Conservation (phyloP, 2,113 vertebrate genomes). For the Vicugna pacos region DNA sequence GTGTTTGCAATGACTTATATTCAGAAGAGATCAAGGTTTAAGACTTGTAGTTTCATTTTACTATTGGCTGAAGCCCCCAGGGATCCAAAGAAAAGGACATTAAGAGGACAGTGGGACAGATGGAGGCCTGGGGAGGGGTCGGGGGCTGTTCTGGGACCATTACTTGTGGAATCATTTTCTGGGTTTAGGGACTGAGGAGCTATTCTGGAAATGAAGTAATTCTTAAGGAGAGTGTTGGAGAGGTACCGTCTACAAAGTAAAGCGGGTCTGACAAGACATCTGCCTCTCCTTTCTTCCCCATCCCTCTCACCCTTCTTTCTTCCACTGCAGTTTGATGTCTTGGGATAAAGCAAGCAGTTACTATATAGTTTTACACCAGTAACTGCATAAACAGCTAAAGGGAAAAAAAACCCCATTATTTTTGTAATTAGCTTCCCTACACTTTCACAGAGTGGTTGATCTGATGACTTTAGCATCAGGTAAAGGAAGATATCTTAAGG, state of each 20-base stretch:
- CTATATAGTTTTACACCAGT: neutral
- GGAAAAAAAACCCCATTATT: neutral
- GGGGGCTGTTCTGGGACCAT: neutral
- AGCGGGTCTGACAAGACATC: too few species aligned
- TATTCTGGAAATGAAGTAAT: neutral
- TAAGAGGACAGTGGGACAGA: neutral
- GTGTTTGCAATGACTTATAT: neutral
- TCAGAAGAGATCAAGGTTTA: neutral
- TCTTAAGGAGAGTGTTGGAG: neutral
- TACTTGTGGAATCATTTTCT: accelerated
- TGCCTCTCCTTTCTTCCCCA: neutral
- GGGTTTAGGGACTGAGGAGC: neutral
- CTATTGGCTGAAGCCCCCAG: neutral
- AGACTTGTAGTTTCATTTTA: neutral
- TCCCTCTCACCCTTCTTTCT: accelerated
- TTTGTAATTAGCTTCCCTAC: neutral
- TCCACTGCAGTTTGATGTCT: accelerated
- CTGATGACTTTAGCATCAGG: neutral
- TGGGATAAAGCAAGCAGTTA: neutral
- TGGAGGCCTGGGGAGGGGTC: accelerated
- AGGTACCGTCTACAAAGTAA: neutral
- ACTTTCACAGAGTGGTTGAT: neutral
- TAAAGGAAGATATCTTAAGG: neutral
- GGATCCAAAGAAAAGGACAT: neutral
- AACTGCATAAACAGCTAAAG: neutral